Conservation (phyloP, 1,140 invertebrate genomes). For the Chymomyza costata region DNA sequence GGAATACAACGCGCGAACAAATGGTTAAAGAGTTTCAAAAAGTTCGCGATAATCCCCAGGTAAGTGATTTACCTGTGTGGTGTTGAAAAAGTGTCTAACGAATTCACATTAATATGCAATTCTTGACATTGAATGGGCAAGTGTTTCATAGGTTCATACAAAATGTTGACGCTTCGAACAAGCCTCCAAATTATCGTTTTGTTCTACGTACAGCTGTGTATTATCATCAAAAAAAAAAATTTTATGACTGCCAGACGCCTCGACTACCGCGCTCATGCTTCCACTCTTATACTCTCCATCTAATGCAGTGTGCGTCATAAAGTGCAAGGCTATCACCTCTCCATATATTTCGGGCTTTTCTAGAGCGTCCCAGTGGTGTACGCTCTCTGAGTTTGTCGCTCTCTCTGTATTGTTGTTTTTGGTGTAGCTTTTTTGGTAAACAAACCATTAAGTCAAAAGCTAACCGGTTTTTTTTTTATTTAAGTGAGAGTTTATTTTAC, state of each 20-base stretch:
- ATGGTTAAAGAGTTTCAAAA: constrained; percentile 94
- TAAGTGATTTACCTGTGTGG: constrained; percentile 76
- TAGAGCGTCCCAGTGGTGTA: too few species aligned
- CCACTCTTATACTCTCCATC: not conserved
- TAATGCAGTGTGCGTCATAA: constrained; percentile 5
- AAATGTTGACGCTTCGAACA: not conserved
- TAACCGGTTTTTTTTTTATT: constrained; percentile 46
- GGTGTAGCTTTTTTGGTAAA: constrained; percentile 59
- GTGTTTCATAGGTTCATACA: not conserved
- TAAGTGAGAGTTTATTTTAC: constrained; percentile 26
- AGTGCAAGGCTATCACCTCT: too few species aligned
- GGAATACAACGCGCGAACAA: constrained; percentile 84
- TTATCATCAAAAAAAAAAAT: too few species aligned
- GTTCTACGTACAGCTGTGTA: constrained; percentile 9
- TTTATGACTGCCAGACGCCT: constrained; percentile 18
- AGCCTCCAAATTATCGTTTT: too few species aligned
- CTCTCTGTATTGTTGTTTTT: constrained; percentile 4
- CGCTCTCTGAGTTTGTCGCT: not conserved
- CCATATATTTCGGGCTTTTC: too few species aligned
- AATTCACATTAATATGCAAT: constrained; percentile 19
- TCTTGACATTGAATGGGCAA: constrained; percentile 17
- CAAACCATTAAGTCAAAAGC: constrained; percentile 44
- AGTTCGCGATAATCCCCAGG: constrained; percentile 90
- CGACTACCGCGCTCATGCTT: not conserved
- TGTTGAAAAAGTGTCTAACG: constrained; percentile 1